Percentiles rank a stretch among this genome's conserved stretches.
Conservation (phyloP, 1,140 invertebrate species). For the Galendromus occidentalis region DNA sequence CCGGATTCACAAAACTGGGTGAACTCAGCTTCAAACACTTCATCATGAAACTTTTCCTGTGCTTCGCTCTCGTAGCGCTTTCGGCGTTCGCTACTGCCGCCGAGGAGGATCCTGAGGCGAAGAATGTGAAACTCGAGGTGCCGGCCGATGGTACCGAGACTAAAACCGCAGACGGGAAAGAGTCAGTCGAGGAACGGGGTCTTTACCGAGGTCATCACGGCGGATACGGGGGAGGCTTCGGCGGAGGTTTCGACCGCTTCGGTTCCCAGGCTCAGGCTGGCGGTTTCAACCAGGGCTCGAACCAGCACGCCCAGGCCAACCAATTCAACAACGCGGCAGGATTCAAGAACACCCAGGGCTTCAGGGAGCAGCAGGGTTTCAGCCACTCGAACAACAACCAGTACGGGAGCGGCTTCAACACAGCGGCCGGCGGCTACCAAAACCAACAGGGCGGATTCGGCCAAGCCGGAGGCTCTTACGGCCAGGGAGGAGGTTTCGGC, state of each 20-base stretch:
- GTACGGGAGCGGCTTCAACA: conserved; percentile 5
- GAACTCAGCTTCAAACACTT: neutral
- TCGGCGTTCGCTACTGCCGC: neutral
- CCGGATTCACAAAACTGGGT: neutral
- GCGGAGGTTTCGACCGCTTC: neutral
- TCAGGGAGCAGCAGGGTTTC: neutral
- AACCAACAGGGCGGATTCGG: neutral
- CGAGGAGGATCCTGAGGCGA: neutral
- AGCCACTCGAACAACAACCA: neutral
- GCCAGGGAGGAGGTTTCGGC: neutral
- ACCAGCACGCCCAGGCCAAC: neutral
- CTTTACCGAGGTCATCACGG: neutral
- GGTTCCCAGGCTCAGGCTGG: neutral
- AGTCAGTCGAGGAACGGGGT: neutral
- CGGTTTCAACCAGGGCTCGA: neutral
- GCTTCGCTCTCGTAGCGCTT: neutral
- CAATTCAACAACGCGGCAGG: neutral
- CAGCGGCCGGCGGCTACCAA: neutral
- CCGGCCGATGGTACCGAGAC: neutral
- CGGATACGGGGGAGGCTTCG: neutral
- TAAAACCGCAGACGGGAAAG: neutral
- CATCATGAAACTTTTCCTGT: neutral
- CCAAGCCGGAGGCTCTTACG: neutral
- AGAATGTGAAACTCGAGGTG: too few species aligned
- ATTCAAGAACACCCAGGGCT: neutral